Evolutionary conservation across 2,888 invertebrate genomes (phyloP), one percentile per base, ranked within the genome.

Genomic region (Junonia oenone): DNA sequence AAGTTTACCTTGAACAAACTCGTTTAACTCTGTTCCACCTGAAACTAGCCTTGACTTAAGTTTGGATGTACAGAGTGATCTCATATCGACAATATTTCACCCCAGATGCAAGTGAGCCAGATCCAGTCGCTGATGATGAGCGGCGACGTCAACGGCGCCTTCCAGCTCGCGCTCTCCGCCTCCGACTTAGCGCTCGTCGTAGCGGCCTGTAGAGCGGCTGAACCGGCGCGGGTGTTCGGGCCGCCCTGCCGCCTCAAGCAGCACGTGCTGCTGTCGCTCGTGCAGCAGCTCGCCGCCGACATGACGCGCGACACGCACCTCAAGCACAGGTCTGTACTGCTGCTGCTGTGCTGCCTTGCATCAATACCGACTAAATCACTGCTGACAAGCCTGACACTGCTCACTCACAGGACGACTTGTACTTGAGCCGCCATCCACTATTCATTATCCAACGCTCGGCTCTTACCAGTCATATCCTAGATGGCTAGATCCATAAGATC

Each of bases 241-340:
- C 91, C 91, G 63, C 92, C 93, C 13, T 96, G 96, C 75, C 63
- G 70, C 63, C 92, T 98, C 56, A 94, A 95, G 65, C 98, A 98
- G 80, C 96, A 96, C 68, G 97, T 98, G 56, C 91, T 99, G 63
- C 91, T 99, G 50, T 97, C 98, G 2, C 92, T 99, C 26, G 96
- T 99, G 68, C 98, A 99, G 80, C 98, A 99, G 83, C 93, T 98
- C 6, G 96, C 97, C 1, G 95, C 96, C 0, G 98, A 98, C 78
- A 93, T 99, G 87, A 91, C 92, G 55, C 92, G 94, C 55, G 94
- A 97, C 74, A 96, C 97, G 19, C 72, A 69, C 26, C 76, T 87
- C 55, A 86, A 86, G 51, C 85, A 84, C 63, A 78, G 82, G 84
- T n/a, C n/a, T n/a, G n/a, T n/a, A n/a, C n/a, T n/a, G n/a, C 15